Evolutionary conservation across 2,113 vertebrate species (phyloP), one percentile per base, ranked within the genome.

Genomic region (Scophthalmus maximus): DNA sequence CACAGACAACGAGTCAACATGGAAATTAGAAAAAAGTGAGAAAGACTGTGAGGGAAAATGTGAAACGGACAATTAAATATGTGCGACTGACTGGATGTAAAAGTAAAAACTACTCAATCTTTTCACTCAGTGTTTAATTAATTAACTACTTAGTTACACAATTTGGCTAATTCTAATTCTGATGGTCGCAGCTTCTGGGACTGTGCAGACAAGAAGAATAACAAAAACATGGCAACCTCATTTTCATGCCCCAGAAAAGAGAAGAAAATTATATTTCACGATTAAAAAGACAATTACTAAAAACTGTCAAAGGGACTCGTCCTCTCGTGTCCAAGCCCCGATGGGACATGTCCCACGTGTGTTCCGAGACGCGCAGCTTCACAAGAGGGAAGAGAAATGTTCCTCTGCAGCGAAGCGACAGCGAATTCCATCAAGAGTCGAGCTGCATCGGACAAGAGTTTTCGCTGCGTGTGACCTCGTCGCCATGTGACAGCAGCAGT

Each of bases 401-500:
- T 9, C 8, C 17, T 44, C 7, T 25, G 2, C 68, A 7, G 40
- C 49, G 69, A 52, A 74, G 72, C 68, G 58, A 76, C 78, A 49
- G 51, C 52, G 58, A 69, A 18, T 71, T 84, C 84, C 82, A 85
- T 90, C 82, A 76, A n/a, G 78, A 81, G 83, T 85, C 85, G 69
- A 63, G 50, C 57, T 25, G 73, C 42, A 78, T 83, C 71, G 71
- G n/a, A n/a, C n/a, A 30, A 44, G 38, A 22, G 53, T 26, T 36
- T 29, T 55, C 26, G 79, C 56, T 78, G 64, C 3, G 42, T 67
- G 3, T 83, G 81, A 86, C 81, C 87, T 23, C 15, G 76, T 64
- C 15, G 73, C 72, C 80, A 84, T 71, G 84, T 76, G 87, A 84
- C 84, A 76, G 74, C 71, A 59, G 88, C 47, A 42, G 59, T 44